These are phyloP conservation scores for Hanleya hanleyi DNA, from an alignment of 2,888 invertebrate genomes.

Conservation along the genomic window DNA sequence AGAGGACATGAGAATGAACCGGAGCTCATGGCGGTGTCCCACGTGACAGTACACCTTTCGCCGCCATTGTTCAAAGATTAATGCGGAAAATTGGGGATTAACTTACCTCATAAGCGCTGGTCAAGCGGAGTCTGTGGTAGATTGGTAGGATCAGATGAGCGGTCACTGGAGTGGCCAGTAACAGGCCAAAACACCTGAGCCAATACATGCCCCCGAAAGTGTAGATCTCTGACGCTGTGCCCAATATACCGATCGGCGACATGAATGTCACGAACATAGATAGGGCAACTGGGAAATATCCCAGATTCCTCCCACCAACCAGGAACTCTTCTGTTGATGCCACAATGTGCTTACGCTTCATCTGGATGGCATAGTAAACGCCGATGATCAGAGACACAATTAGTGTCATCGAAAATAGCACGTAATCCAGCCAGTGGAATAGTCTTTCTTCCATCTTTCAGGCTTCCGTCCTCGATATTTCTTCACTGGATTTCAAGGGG, in stretches of 20 bases:
- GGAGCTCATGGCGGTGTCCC: too few species aligned
- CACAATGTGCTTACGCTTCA: constrained; percentile 15
- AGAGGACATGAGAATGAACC: too few species aligned
- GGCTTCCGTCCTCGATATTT: too few species aligned
- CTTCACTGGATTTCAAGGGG: too few species aligned
- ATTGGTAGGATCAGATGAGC: constrained; percentile 45
- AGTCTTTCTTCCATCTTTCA: neutral
- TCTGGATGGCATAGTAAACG: constrained; percentile 28
- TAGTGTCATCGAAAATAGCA: constrained; percentile 32
- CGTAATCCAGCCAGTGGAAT: constrained; percentile 44
- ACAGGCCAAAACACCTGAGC: neutral
- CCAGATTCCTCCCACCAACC: constrained; percentile 37
- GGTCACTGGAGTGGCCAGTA: constrained; percentile 62
- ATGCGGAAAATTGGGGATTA: too few species aligned
- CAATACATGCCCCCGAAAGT: constrained; percentile 1
- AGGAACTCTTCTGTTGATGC: constrained; percentile 35
- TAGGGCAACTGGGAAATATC: constrained; percentile 31
- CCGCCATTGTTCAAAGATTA: too few species aligned
- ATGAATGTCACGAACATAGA: constrained; percentile 41
- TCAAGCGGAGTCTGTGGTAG: constrained; percentile 41
- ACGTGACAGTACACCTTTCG: too few species aligned
- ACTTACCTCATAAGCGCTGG: constrained; percentile 50
- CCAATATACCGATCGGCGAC: constrained; percentile 41
- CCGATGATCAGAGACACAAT: constrained; percentile 33
- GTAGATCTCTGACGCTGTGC: constrained; percentile 40